Base-by-base conservation (phyloP, 2,888 invertebrate species). In the Xestia c-nigrum region DNA sequence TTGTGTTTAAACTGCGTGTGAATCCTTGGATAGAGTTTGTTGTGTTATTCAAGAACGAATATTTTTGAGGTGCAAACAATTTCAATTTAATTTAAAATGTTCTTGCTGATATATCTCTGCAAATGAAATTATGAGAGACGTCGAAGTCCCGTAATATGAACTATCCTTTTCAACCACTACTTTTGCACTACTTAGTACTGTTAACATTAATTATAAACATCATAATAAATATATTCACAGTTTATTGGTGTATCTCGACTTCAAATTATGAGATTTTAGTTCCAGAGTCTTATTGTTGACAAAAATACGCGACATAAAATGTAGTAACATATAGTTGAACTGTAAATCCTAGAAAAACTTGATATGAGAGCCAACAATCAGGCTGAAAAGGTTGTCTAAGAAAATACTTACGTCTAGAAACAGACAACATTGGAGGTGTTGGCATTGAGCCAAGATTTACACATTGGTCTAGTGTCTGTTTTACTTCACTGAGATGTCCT, bases 381-480 rank as follows among this genome's bases (percentile, higher is more conserved):
- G 83, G 38, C 66, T 40, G 40, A 40, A 67, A 43, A 77, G 31
- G 9, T 67, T 64, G 31, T 68, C 50, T 63, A 83, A 68, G 78
- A 80, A 66, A 75, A 69, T 83, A 83, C 68, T 77, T 64, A 46
- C 46, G 43, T 46, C 19, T 21, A 52, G 64, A 46, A 64, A 63
- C 83, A 83, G 57, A 68, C 79, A 47, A 43, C 67, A 67, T 31
- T 16, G 21, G n/a, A 47, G 40, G 40, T 43, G 55, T 14, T 80
- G 80, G 80, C 84, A 16, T n/a, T 38, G 21, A 68, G 84, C 80
- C 80, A 80, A 64, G 61, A 78, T 83, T 68, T 83, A n/a, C 70
- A 71, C 66, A 38, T 46, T 21, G 46, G 10, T 61, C 19, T 16
- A 10, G 65, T 38, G 46, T 46, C 71, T 78, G 24, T 43, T 38